These are phyloP conservation scores for Antheraea pernyi DNA, from an alignment of 1,140 invertebrate species.

Conservation along the genomic window DNA sequence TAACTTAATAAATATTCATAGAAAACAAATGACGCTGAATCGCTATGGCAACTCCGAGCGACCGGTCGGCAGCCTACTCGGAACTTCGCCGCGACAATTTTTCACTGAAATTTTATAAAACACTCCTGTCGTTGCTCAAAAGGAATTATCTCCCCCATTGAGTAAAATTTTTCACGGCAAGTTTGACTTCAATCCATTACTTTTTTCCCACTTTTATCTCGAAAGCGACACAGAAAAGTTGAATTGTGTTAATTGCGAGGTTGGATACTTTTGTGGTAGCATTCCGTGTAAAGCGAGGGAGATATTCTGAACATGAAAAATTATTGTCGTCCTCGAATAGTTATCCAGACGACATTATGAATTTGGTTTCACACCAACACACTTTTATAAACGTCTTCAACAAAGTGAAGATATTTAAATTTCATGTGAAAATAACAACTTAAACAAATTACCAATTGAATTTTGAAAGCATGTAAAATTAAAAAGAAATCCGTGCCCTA, in stretches of 20 bases:
- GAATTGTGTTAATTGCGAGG: constrained; percentile 70
- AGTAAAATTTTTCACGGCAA: constrained; percentile 75
- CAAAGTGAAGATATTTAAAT: background rate
- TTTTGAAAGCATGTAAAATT: too few species aligned
- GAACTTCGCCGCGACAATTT: constrained; percentile 51
- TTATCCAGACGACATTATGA: background rate
- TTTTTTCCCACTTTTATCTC: constrained; percentile 71
- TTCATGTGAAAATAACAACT: background rate
- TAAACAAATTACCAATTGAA: too few species aligned
- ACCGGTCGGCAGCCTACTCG: constrained; percentile 37
- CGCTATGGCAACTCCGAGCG: constrained; percentile 52
- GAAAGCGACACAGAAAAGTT: constrained; percentile 52
- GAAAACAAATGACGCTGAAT: constrained; percentile 70
- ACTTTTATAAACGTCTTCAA: background rate
- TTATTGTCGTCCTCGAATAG: constrained; percentile 27
- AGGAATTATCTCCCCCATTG: constrained; percentile 76
- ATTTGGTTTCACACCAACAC: background rate
- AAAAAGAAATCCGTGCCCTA: too few species aligned
- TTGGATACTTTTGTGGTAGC: constrained; percentile 57
- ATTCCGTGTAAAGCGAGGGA: constrained; percentile 40
- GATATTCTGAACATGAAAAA: constrained; percentile 39
- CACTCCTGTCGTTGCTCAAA: constrained; percentile 57
- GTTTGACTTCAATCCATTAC: constrained; percentile 77
- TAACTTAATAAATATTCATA: constrained; percentile 71
- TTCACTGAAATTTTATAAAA: constrained; percentile 75